phyloP scores from a whole-genome alignment of 2,113 vertebrate genomes.

The Lanius ludovicianus region DNA sequence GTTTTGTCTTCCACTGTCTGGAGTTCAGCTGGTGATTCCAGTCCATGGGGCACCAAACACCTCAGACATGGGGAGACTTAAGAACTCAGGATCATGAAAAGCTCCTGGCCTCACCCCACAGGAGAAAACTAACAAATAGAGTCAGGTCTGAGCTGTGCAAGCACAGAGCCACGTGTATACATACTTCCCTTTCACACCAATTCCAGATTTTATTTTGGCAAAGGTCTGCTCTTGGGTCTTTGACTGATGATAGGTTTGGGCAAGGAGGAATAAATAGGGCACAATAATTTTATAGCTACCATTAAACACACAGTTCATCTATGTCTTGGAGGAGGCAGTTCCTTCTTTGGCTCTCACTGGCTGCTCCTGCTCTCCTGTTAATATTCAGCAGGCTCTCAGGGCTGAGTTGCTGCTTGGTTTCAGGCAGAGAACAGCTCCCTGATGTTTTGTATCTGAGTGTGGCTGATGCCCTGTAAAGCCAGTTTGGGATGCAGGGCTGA shows the following conservation, averaged over 20 bases:
- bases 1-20: not conserved
- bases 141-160: not conserved
- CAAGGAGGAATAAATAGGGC: not conserved
- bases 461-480: not conserved
- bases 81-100: not conserved
- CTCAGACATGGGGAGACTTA: fast-evolving
- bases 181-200: not conserved
- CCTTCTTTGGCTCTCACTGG: not conserved
- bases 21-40: not conserved
- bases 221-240: not conserved
- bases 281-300: not conserved
- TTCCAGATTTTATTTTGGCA: not conserved
- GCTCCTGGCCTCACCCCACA: not conserved
- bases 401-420: not conserved
- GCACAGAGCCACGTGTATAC: fast-evolving
- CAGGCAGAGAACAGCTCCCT: not conserved
- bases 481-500: not conserved
- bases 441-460: not conserved
- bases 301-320: not conserved
- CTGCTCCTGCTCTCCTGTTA: not conserved
- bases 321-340: not conserved
- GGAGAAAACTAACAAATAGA: not conserved
- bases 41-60: not conserved
- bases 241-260: not conserved
- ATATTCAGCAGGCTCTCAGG: not conserved